Percentiles rank a stretch among this genome's conserved stretches.
These are phyloP conservation scores for Eublepharis macularius DNA, from an alignment of 2,113 vertebrate species.

Conservation along the genomic window DNA sequence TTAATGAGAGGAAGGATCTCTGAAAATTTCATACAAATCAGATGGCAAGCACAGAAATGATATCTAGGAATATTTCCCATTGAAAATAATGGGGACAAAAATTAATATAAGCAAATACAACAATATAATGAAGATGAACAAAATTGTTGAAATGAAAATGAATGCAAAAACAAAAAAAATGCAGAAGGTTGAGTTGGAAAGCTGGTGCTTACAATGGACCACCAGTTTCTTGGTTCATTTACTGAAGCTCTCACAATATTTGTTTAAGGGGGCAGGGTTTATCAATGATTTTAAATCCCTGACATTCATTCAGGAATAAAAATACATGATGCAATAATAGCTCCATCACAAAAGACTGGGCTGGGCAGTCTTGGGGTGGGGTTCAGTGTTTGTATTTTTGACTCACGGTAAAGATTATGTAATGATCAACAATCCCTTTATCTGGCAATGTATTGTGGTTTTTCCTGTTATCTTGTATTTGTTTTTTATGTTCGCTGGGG, in stretches of 20 bases:
- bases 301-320: conserved; percentile 9
- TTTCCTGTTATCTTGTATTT: not conserved
- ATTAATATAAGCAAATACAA: too few species aligned
- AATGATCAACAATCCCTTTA: conserved; percentile 22
- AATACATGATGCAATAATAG: not conserved
- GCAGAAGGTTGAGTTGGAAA: conserved; percentile 11
- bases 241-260: not conserved
- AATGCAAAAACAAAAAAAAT: too few species aligned
- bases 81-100: too few species aligned
- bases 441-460: not conserved
- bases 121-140: too few species aligned
- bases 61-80: too few species aligned
- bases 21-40: too few species aligned
- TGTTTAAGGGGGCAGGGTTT: not conserved
- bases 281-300: not conserved
- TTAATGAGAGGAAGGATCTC: too few species aligned
- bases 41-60: too few species aligned
- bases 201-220: not conserved
- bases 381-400: not conserved
- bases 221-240: not conserved
- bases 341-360: not conserved
- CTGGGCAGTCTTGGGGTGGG: not conserved
- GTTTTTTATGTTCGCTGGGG: not conserved
- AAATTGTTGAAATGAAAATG: too few species aligned
- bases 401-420: not conserved